A percentile compares a stretch with the other conserved stretches of the same genome.
Evolutionary conservation across 2,888 invertebrate genomes (phyloP).

Genomic region (Drosophila multiciliata): DNA sequence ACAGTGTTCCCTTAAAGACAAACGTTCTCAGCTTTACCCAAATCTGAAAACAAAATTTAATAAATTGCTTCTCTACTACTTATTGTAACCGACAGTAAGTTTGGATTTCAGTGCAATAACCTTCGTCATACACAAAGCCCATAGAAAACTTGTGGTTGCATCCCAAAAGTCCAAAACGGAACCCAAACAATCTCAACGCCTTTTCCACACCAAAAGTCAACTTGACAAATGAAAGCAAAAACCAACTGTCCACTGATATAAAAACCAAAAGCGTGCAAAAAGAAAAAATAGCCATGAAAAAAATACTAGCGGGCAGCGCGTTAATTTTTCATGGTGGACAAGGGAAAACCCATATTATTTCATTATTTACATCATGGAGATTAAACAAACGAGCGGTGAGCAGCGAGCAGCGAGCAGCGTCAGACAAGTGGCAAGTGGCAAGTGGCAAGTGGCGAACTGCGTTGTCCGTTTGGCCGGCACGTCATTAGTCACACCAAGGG

Average conservation of each 20-base stretch:
- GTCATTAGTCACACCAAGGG: slow-evolving; percentile 76
- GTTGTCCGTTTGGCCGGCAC: slow-evolving; percentile 62
- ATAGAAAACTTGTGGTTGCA: slow-evolving; percentile 31
- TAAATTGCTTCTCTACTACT: not conserved
- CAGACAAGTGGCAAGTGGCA: slow-evolving; percentile 23
- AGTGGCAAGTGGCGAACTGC: slow-evolving; percentile 32
- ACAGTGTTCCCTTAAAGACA: not conserved
- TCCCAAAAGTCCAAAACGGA: slow-evolving; percentile 28
- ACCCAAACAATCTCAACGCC: slow-evolving; percentile 29
- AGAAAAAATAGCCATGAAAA: slow-evolving; percentile 11
- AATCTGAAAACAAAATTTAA: slow-evolving; percentile 6
- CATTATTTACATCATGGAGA: slow-evolving; percentile 74
- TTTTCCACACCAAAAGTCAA: slow-evolving; percentile 44
- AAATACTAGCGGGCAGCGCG: slow-evolving; percentile 59
- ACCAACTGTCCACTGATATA: slow-evolving; percentile 60
- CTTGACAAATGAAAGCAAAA: slow-evolving; percentile 79
- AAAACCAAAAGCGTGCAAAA: slow-evolving; percentile 51
- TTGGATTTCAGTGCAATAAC: slow-evolving; percentile 57
- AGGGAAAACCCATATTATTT: slow-evolving; percentile 76
- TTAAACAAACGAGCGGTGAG: slow-evolving; percentile 60
- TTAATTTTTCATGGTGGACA: slow-evolving; percentile 79
- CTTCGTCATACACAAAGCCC: slow-evolving; percentile 28
- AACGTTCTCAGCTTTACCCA: not conserved
- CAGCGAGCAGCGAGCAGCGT: not conserved
- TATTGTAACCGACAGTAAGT: slow-evolving; percentile 25